Evolutionary conservation across 1,140 invertebrate species (phyloP).

Genomic region (Tetraneura akinire): DNA sequence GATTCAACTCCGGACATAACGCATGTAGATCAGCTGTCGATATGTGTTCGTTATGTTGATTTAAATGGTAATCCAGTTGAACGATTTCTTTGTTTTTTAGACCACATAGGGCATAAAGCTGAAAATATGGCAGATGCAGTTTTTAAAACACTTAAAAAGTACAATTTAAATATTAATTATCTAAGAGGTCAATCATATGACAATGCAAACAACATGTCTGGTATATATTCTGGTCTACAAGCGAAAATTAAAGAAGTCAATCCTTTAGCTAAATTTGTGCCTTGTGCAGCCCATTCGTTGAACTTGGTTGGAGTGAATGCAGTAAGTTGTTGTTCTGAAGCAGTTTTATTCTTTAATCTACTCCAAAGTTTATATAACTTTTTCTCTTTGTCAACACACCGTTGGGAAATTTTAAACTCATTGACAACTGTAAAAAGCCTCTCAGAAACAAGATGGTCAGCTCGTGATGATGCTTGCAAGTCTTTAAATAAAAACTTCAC

Average conservation of each 20-base stretch:
- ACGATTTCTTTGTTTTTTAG: slow-evolving; percentile 51
- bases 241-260: slow-evolving; percentile 54
- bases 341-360: slow-evolving; percentile 54
- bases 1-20: slow-evolving; percentile 59
- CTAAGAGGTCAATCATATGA: slow-evolving; percentile 57
- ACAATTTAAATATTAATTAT: slow-evolving; percentile 54
- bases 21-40: slow-evolving; percentile 58
- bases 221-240: slow-evolving; percentile 56
- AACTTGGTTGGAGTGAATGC: slow-evolving; percentile 57
- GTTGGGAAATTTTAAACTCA: slow-evolving; percentile 52
- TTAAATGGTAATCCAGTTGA: too few relatives aligned
- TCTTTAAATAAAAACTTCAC: not conserved
- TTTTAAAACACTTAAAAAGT: slow-evolving; percentile 45
- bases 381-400: slow-evolving; percentile 55
- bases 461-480: slow-evolving; percentile 52
- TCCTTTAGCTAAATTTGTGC: slow-evolving; percentile 55
- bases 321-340: slow-evolving; percentile 56
- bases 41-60: slow-evolving; percentile 48
- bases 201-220: slow-evolving; percentile 57
- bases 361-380: slow-evolving; percentile 54
- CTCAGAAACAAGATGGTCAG: slow-evolving; percentile 53
- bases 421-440: slow-evolving; percentile 37
- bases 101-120: slow-evolving; percentile 44
- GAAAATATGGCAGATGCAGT: slow-evolving; percentile 50
- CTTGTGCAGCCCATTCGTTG: slow-evolving; percentile 57